A percentile compares a stretch with the other conserved stretches of the same genome.
These are phyloP conservation scores for Diorhabda sublineata DNA, from an alignment of 1,140 invertebrate genomes.

Conservation along the genomic window DNA sequence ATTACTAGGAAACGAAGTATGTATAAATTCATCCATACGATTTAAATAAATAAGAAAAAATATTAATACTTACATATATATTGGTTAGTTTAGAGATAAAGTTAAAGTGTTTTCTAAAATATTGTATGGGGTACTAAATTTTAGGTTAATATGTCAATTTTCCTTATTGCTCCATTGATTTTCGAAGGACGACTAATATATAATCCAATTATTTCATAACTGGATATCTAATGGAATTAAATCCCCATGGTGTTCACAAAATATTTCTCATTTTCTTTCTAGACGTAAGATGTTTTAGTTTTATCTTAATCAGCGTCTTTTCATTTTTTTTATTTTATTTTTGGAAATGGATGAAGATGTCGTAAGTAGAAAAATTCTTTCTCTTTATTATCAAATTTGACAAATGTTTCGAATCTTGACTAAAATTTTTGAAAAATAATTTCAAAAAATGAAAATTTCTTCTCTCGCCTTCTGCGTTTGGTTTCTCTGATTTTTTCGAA, in stretches of 20 bases:
- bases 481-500: neutral
- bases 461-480: neutral
- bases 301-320: neutral
- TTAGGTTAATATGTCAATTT: neutral
- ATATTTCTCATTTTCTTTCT: neutral
- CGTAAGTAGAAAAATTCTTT: constrained; percentile 12
- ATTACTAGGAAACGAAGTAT: too few relatives aligned
- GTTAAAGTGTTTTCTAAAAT: too few relatives aligned
- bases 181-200: neutral
- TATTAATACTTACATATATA: too few relatives aligned
- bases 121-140: too few relatives aligned
- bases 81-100: too few relatives aligned
- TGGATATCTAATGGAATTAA: constrained; percentile 11
- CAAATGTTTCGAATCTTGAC: too few relatives aligned
- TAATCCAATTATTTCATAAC: constrained; percentile 9
- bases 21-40: too few relatives aligned
- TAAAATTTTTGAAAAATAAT: too few relatives aligned
- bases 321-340: neutral
- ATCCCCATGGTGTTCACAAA: neutral
- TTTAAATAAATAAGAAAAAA: too few relatives aligned
- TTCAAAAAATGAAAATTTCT: neutral
- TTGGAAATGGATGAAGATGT: constrained; percentile 10
- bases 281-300: constrained; percentile 11
- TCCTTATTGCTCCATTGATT: constrained; percentile 6
- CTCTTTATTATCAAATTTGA: neutral